Base-by-base conservation (phyloP, 2,113 vertebrate genomes). In the Trogon surrucura region DNA sequence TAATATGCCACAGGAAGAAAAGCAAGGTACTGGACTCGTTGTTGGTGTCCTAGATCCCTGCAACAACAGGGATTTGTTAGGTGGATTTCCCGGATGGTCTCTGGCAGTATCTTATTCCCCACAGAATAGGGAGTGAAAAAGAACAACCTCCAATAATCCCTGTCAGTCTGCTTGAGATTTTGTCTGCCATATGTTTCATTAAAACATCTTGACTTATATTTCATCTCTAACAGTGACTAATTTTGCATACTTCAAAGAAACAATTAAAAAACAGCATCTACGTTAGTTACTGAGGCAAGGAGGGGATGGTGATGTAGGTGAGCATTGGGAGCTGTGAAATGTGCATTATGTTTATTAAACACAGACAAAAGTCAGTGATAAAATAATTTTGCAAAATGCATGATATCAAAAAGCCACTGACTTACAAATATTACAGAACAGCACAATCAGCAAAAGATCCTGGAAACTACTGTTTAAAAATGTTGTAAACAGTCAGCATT, bases 81-180 rank as follows among this genome's bases (percentile, higher is more conserved):
- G 57, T 97, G 80, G 48, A 91, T 95, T 95, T 93, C 91, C 86
- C 91, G 96, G 86, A 93, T 88, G 92, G 88, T 92, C 70, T 95
- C 51, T 74, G 57, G 61, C 72, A 84, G 51, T 92, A 79, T 92
- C 87, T 93, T 92, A 64, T 89, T 97, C 77, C 77, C 65, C 0
- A 1, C 34, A 81, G 65, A 79, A 92, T 5, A 75, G 48, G 51
- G 57, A 92, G 36, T 74, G 22, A 86, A 93, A 96, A 92, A 91
- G 88, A 92, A 70, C 93, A 89, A 90, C 89, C 88, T 89, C 70
- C 86, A 92, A 20, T 95, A 95, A 91, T 95, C 92, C 44, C 44
- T 79, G 18, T 81, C 75, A 77, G 65, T 95, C 86, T 88, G 73
- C 64, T 87, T 89, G 69, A 74, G 57, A 20, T 93, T 93, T 95